phyloP scores from a whole-genome alignment of 2,797 vertebrate genomes.

The Hydrolagus colliei region DNA sequence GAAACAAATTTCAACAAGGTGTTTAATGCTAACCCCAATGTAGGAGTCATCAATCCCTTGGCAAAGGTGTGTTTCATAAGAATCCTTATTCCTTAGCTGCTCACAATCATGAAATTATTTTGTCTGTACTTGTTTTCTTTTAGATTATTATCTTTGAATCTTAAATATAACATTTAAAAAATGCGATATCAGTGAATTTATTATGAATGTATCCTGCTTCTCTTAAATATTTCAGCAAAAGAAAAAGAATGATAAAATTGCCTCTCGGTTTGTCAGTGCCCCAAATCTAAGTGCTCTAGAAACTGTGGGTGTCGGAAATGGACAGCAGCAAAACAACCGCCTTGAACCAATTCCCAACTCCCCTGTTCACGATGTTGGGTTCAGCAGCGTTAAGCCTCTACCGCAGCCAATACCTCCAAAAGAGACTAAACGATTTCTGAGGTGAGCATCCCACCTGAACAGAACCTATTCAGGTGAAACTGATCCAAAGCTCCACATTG shows the following conservation, averaged over 20 bases:
- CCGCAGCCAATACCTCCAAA: slow-evolving; percentile 88
- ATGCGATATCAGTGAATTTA: not conserved
- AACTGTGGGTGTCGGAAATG: slow-evolving; percentile 75
- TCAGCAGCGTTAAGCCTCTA: slow-evolving; percentile 96
- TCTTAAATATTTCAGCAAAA: slow-evolving; percentile 78
- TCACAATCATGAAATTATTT: slow-evolving; percentile 29
- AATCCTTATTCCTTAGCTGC: slow-evolving; percentile 28
- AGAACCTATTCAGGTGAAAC: not conserved
- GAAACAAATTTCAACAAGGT: slow-evolving; percentile 99
- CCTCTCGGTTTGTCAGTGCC: slow-evolving; percentile 94
- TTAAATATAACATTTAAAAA: not conserved
- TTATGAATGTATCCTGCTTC: not conserved
- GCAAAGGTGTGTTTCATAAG: slow-evolving; percentile 74
- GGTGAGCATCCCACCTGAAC: slow-evolving; percentile 71
- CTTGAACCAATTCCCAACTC: slow-evolving; percentile 95
- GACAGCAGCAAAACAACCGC: slow-evolving; percentile 72
- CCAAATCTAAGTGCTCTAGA: slow-evolving; percentile 92
- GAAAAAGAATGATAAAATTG: slow-evolving; percentile 95
- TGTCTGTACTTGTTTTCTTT: not conserved
- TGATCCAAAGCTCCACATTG: not conserved
- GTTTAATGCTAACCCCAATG: slow-evolving; percentile 91
- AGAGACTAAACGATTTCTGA: slow-evolving; percentile 96
- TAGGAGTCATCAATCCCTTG: slow-evolving; percentile 97
- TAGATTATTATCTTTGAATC: not conserved
- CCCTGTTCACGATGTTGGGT: slow-evolving; percentile 89